phyloP scores from a whole-genome alignment of 2,113 vertebrate genomes.

The Uria aalge region DNA sequence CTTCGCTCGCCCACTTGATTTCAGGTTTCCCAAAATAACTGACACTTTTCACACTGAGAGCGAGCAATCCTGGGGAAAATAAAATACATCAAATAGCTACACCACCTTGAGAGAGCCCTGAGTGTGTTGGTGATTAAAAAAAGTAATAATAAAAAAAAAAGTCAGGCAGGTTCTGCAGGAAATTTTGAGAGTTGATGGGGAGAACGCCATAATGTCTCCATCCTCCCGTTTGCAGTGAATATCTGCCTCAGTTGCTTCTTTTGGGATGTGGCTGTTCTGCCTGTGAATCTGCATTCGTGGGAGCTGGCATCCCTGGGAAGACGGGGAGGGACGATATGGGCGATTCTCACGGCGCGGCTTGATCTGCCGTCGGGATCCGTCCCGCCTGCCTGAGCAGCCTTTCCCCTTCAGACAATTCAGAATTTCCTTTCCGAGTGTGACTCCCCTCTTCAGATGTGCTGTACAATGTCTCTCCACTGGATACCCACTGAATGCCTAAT shows the following conservation, averaged over 20 bases:
- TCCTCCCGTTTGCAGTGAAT: not conserved
- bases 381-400: conserved; percentile 12
- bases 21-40: conserved; percentile 39
- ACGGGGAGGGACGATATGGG: not conserved
- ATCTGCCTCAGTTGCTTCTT: not conserved
- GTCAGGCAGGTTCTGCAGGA: not conserved
- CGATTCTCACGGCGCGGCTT: not conserved
- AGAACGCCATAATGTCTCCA: not conserved
- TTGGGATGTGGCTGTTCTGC: not conserved
- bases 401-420: conserved; percentile 20
- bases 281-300: not conserved
- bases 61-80: not conserved
- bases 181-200: not conserved
- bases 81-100: not conserved
- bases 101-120: not conserved
- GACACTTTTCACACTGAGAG: not conserved
- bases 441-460: conserved; percentile 57
- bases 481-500: conserved; percentile 60
- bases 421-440: not conserved
- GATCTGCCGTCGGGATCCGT: not conserved
- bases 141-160: not conserved
- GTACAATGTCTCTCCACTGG: conserved; percentile 64
- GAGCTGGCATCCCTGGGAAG: not conserved
- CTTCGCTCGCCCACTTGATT: not conserved
- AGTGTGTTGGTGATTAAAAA: not conserved